These are phyloP conservation scores for Archocentrus centrarchus DNA, from an alignment of 2,113 vertebrate genomes.

Conservation along the genomic window DNA sequence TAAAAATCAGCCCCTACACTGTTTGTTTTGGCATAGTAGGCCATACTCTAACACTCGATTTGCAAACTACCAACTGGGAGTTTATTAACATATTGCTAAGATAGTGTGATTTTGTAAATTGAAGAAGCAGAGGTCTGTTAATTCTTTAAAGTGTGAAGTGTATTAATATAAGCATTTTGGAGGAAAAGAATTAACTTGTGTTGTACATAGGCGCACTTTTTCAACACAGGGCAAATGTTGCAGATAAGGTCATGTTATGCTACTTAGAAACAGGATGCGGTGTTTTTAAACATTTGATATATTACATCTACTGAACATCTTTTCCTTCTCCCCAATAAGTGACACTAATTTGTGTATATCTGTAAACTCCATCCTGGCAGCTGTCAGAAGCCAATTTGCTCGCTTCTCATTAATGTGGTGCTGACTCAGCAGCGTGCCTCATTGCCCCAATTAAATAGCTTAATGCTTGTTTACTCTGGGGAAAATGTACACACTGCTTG, in stretches of 20 bases:
- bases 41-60: neutral
- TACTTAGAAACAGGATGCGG: neutral
- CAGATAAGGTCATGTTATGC: neutral
- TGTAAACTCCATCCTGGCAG: slow-evolving; percentile 38
- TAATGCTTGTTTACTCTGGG: slow-evolving; percentile 64
- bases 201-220: neutral
- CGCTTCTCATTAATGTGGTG: slow-evolving; percentile 45
- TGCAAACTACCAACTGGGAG: neutral
- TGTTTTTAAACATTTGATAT: neutral
- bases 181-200: neutral
- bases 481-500: slow-evolving; percentile 46
- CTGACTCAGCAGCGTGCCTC: slow-evolving; percentile 63
- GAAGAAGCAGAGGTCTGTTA: neutral
- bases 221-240: neutral
- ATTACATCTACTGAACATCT: neutral
- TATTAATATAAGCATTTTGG: neutral
- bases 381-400: slow-evolving; percentile 51
- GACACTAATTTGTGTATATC: slow-evolving; percentile 31
- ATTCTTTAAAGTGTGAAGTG: neutral
- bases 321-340: neutral
- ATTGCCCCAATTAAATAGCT: slow-evolving; percentile 64
- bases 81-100: neutral
- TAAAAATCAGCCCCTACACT: neutral
- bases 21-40: neutral
- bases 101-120: neutral